These are phyloP conservation scores for Apaloderma vittatum DNA, from an alignment of 2,113 vertebrate species.

Conservation along the genomic window DNA sequence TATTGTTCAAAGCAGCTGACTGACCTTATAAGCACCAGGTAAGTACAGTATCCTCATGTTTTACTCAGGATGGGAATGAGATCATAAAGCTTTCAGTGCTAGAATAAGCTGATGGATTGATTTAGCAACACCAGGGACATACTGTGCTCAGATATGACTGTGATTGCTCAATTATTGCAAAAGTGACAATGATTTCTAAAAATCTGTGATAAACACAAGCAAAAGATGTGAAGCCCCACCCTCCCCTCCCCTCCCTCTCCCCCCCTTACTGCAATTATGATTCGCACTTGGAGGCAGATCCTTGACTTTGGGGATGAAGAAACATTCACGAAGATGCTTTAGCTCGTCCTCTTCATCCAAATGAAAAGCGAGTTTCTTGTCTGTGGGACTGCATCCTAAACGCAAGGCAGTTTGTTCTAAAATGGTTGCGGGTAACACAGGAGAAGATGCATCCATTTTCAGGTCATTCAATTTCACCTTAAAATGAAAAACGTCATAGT, in stretches of 20 bases:
- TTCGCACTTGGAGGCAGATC: conserved; percentile 89
- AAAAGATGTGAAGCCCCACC: background rate
- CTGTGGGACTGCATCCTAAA: conserved; percentile 81
- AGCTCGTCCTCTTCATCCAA: conserved; percentile 88
- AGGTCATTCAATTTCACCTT: conserved; percentile 46
- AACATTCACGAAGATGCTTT: conserved; percentile 81
- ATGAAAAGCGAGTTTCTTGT: conserved; percentile 79
- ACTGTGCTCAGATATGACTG: conserved; percentile 50
- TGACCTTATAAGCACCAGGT: conserved; percentile 64
- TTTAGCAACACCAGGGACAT: conserved; percentile 52
- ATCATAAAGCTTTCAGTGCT: conserved; percentile 49
- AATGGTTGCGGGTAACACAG: conserved; percentile 60
- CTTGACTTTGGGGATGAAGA: conserved; percentile 86
- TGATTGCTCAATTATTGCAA: conserved; percentile 52
- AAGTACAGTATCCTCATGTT: conserved; percentile 33
- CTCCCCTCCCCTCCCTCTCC: background rate
- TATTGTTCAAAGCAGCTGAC: conserved; percentile 74
- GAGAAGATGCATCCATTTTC: conserved; percentile 79
- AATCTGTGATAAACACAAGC: conserved; percentile 43
- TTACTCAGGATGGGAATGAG: conserved; percentile 25
- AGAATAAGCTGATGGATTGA: conserved; percentile 60
- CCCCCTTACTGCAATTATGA: background rate
- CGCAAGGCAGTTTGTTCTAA: conserved; percentile 72
- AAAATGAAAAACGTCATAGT: background rate
- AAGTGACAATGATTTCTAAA: conserved; percentile 44